These are phyloP conservation scores for Formica aserva DNA, from an alignment of 2,888 invertebrate species.

Conservation along the genomic window DNA sequence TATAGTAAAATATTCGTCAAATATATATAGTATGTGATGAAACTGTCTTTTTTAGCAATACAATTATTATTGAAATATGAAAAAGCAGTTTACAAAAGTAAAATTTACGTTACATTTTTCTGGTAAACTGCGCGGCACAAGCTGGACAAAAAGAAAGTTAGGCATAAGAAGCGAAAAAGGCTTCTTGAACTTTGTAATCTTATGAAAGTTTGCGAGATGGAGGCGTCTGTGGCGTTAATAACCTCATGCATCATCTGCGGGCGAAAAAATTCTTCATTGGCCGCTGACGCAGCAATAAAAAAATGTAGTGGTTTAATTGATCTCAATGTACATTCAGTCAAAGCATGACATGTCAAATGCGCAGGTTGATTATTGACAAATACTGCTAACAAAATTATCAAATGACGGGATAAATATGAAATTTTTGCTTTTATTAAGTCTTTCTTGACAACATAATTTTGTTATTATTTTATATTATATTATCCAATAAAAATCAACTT, in stretches of 20 bases:
- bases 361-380: background rate
- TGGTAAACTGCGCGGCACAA: slow-evolving; percentile 36
- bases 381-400: background rate
- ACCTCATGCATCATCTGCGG: slow-evolving; percentile 61
- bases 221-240: slow-evolving; percentile 56
- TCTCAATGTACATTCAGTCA: background rate
- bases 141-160: slow-evolving; percentile 25
- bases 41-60: background rate
- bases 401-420: background rate
- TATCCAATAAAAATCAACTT: background rate
- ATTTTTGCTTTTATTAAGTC: background rate
- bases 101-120: slow-evolving; percentile 21
- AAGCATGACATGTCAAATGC: background rate
- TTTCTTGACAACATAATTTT: background rate
- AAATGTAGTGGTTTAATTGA: slow-evolving; percentile 24
- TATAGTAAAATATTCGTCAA: background rate
- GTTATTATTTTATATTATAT: slow-evolving; percentile 19
- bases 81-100: slow-evolving; percentile 25
- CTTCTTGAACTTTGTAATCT: slow-evolving; percentile 54
- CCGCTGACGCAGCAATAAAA: slow-evolving; percentile 48
- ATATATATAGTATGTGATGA: background rate
- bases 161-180: slow-evolving; percentile 38
- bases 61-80: slow-evolving; percentile 11
- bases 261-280: slow-evolving; percentile 42
- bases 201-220: slow-evolving; percentile 48